Evolutionary conservation across 1,140 invertebrate genomes (phyloP), one percentile per base, ranked within the genome.

Genomic region (Drosophila ironensis): DNA sequence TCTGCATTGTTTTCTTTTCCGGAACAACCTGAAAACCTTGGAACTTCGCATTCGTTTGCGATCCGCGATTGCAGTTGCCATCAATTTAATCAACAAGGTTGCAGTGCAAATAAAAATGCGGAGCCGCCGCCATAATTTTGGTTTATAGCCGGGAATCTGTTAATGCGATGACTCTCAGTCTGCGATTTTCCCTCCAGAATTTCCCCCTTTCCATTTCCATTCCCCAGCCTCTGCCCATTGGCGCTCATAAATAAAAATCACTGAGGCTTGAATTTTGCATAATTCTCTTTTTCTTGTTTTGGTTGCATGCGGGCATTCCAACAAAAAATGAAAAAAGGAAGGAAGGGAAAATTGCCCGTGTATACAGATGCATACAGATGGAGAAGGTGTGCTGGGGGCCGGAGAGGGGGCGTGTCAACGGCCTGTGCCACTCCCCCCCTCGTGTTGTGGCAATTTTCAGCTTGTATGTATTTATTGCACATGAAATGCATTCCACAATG

Each of bases 231-330:
- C 54, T 27, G 51, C 28, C 37, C 72, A 73, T 60, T 57, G 54
- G 60, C 54, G 70, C 47, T 51, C 80, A 86, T 84, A 84, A 86
- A 84, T 84, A 86, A 84, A 84, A 84, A 78, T 78, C 80, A 78
- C 59, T 73, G 74, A 74, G 64, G 78, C 78, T 84, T 84, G 78
- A 86, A 84, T 84, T 84, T 74, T 74, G 80, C 78, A 78, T 74
- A 60, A 56, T 68, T 47, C 70, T 76, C 72, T 51, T 41, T 44
- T 52, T 37, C 48, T 27, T 50, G 44, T 50, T 67, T 60, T 53
- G 19, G 24, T 48, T 61, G 64, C 51, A 69, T 28, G 48, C 52
- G 48, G 53, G n/a, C 50, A 20, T 30, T 28, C 38, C 30, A 46
- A 48, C 33, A 14, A 37, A 37, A 12, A 37, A 17, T 16, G 1